Conservation (phyloP, 30 jellyfish, hydroid and myxozoan species). For the Aurelia sp. region DNA sequence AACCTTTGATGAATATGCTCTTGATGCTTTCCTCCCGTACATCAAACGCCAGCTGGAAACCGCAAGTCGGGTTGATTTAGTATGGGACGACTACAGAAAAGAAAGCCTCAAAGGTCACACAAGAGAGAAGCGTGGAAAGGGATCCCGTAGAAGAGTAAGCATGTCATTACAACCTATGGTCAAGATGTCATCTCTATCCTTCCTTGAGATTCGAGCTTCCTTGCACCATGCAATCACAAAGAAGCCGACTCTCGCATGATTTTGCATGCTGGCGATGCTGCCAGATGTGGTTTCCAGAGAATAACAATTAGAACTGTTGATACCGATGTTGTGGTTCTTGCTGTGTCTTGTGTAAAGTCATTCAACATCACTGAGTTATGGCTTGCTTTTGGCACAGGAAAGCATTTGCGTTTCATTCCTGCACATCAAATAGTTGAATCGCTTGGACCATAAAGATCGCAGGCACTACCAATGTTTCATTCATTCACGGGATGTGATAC, state of each 20-base stretch:
- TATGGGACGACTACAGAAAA: slow-evolving; percentile 39
- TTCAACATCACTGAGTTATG: slow-evolving; percentile 34
- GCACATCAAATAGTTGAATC: slow-evolving; percentile 41
- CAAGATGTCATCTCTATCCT: slow-evolving; percentile 34
- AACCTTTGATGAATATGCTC: slow-evolving; percentile 51
- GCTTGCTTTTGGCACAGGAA: slow-evolving; percentile 52
- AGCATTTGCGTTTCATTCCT: slow-evolving; percentile 21
- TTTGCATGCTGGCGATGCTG: slow-evolving; percentile 24
- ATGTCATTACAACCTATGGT: slow-evolving; percentile 47
- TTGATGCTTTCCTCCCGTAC: not conserved
- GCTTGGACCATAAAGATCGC: slow-evolving; percentile 43
- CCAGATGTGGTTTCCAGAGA: slow-evolving; percentile 2
- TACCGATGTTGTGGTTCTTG: slow-evolving; percentile 15
- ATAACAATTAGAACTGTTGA: slow-evolving; percentile 18
- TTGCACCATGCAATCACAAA: slow-evolving; percentile 13
- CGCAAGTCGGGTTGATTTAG: slow-evolving; percentile 10
- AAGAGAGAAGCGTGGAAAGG: slow-evolving; percentile 53
- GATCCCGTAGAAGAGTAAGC: slow-evolving; percentile 39
- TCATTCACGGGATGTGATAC: slow-evolving; percentile 4
- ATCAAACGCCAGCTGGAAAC: too few relatives aligned
- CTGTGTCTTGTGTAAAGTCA: slow-evolving; percentile 24
- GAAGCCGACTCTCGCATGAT: too few relatives aligned
- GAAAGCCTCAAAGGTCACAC: slow-evolving; percentile 65
- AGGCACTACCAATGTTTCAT: slow-evolving; percentile 53
- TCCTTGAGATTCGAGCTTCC: slow-evolving; percentile 27